Conservation (phyloP, 23 tunicate species). For the Halocynthia aurantium region DNA sequence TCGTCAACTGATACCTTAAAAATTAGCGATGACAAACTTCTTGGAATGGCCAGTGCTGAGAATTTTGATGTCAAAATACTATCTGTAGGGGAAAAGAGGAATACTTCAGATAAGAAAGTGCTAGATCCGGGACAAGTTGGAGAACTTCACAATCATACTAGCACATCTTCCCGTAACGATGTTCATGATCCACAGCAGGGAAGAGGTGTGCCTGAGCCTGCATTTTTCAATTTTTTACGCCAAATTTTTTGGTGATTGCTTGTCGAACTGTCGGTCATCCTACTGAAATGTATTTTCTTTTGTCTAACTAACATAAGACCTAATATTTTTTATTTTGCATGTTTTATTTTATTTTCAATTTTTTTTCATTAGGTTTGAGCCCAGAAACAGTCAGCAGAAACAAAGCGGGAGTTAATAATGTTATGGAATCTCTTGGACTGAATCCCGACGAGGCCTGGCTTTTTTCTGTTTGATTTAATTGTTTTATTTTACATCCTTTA, state of each 20-base stretch:
- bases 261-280: not conserved
- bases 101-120: not conserved
- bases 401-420: conserved; percentile 31
- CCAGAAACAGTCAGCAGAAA: not conserved
- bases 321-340: not conserved
- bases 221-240: not conserved
- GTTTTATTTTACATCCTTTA: no score
- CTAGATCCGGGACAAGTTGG: not conserved
- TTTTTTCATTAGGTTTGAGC: not conserved
- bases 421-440: conserved; percentile 56
- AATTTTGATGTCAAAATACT: conserved; percentile 73
- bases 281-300: not conserved
- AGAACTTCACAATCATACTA: not conserved
- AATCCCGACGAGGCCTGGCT: conserved; percentile 60
- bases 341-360: not conserved
- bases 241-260: not conserved
- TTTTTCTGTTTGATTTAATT: conserved; percentile 17
- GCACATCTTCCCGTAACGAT: not conserved
- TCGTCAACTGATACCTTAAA: not conserved
- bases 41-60: conserved; percentile 8
- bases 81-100: conserved; percentile 10
- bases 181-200: not conserved
- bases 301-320: no score
- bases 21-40: conserved; percentile 18
- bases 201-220: not conserved